These are phyloP conservation scores for Malurus splendens DNA, from an alignment of 2,797 vertebrate genomes.

Conservation along the genomic window DNA sequence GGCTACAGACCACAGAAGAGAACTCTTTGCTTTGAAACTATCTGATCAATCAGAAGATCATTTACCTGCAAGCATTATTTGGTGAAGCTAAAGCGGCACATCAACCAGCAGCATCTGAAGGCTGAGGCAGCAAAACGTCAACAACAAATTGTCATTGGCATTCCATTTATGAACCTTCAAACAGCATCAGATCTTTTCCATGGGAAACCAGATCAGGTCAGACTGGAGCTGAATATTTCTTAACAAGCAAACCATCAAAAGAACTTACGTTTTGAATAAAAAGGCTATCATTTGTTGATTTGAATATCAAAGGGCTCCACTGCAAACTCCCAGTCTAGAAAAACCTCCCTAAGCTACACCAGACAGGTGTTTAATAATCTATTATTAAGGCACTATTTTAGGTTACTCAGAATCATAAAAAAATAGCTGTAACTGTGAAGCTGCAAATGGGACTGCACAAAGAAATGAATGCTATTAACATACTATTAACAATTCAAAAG, in stretches of 20 bases:
- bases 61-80: constrained; percentile 89
- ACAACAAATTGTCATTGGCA: constrained; percentile 95
- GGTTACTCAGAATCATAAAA: constrained; percentile 89
- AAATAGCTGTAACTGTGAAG: constrained; percentile 85
- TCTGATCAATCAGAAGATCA: constrained; percentile 85
- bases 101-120: constrained; percentile 79
- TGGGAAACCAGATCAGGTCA: constrained; percentile 84
- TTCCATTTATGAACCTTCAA: constrained; percentile 95
- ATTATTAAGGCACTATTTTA: constrained; percentile 97
- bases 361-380: constrained; percentile 99
- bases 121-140: constrained; percentile 79
- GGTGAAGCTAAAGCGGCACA: constrained; percentile 75
- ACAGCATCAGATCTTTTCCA: constrained; percentile 87
- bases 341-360: constrained; percentile 88
- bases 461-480: constrained; percentile 96
- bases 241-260: constrained; percentile 84
- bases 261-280: constrained; percentile 82
- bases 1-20: constrained; percentile 74
- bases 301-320: constrained; percentile 96
- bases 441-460: constrained; percentile 82
- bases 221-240: constrained; percentile 83
- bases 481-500: constrained; percentile 99
- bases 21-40: constrained; percentile 80
- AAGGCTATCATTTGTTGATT: constrained; percentile 91
- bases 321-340: constrained; percentile 84